Evolutionary conservation across 2,113 vertebrate genomes (phyloP).

Genomic region (Epinephelus fuscoguttatus): DNA sequence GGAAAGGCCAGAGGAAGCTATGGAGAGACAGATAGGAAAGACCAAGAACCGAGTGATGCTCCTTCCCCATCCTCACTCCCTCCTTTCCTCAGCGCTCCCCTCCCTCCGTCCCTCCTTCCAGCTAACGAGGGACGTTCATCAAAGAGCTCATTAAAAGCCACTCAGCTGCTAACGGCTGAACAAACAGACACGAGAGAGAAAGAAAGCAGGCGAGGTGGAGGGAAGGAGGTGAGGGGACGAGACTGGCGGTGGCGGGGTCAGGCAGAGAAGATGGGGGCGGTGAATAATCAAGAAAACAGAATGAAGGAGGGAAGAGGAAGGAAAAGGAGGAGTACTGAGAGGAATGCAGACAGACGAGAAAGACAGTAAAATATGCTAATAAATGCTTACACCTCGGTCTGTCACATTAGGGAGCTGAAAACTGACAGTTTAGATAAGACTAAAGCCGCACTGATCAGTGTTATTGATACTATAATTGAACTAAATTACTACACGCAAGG

Average conservation of each 20-base stretch:
- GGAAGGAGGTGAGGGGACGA: constrained; percentile 8
- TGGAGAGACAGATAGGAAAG: background rate
- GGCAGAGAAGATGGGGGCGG: background rate
- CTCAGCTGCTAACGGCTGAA: constrained; percentile 60
- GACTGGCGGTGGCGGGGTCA: background rate
- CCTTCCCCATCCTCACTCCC: background rate
- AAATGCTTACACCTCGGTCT: background rate
- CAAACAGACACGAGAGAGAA: constrained; percentile 55
- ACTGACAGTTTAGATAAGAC: no score
- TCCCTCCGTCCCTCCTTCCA: constrained; percentile 7
- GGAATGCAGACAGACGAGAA: constrained; percentile 35
- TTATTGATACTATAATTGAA: no score
- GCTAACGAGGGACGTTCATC: constrained; percentile 56
- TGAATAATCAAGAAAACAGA: constrained; percentile 7
- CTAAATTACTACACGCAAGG: no score
- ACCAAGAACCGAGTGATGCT: constrained; percentile 6
- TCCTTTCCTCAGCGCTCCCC: background rate
- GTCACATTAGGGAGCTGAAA: background rate
- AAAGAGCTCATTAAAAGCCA: constrained; percentile 68
- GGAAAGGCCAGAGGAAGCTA: background rate
- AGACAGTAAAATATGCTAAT: constrained; percentile 1
- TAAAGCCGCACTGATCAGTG: no score
- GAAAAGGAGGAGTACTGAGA: constrained; percentile 34
- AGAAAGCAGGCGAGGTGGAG: constrained; percentile 8
- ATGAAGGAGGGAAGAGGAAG: constrained; percentile 11